Conservation (phyloP, 2,797 vertebrate species). For the Hydrophis major region DNA sequence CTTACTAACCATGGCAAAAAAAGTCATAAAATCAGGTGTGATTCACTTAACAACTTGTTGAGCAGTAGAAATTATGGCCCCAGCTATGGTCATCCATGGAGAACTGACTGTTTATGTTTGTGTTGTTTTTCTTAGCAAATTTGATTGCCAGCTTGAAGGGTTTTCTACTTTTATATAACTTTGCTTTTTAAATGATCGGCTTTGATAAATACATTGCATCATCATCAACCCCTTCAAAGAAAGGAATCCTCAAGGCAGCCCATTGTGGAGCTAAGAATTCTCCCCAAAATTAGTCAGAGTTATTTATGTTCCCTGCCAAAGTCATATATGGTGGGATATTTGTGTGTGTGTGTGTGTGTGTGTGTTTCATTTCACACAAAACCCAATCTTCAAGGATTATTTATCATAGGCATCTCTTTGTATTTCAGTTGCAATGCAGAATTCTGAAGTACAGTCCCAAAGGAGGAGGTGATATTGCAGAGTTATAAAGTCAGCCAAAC, state of each 20-base stretch:
- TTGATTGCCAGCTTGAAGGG: neutral
- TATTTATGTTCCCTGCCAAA: slow-evolving; percentile 58
- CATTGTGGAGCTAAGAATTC: slow-evolving; percentile 26
- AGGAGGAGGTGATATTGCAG: slow-evolving; percentile 61
- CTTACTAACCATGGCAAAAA: no score
- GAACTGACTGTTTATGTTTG: neutral
- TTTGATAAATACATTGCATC: neutral
- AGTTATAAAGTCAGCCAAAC: slow-evolving; percentile 45
- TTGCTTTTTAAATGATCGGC: slow-evolving; percentile 13
- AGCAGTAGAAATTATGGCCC: no score
- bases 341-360: slow-evolving; percentile 1
- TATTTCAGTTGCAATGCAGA: slow-evolving; percentile 62
- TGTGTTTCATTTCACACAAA: slow-evolving; percentile 61
- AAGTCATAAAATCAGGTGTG: no score
- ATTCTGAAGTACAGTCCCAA: slow-evolving; percentile 34
- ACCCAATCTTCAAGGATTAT: slow-evolving; percentile 60
- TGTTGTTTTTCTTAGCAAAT: neutral
- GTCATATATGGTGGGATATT: slow-evolving; percentile 44
- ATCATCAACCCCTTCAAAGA: slow-evolving; percentile 5
- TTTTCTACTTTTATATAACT: neutral
- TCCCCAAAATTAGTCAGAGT: slow-evolving; percentile 47
- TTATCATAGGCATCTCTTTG: slow-evolving; percentile 73
- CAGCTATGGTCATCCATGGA: no score
- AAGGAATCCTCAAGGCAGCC: slow-evolving; percentile 13
- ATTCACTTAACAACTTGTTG: no score